Evolutionary conservation across 2,113 vertebrate genomes (phyloP).

Genomic region (Rousettus leschenaultii): DNA sequence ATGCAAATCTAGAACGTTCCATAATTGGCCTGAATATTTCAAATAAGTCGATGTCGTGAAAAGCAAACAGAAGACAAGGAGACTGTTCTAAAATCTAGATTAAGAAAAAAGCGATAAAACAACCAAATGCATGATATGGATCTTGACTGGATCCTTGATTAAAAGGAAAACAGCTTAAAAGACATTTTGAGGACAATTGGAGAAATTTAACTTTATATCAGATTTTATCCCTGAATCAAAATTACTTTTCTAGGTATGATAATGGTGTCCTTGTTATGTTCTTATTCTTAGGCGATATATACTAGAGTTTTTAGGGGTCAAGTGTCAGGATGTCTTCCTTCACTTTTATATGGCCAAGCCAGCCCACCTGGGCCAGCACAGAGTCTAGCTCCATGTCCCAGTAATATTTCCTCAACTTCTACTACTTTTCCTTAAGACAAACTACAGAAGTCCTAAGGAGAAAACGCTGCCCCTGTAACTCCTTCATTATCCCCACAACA

Average conservation of each 20-base stretch:
- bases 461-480: background rate
- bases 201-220: background rate
- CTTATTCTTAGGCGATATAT: background rate
- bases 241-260: background rate
- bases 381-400: background rate
- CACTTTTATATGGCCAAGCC: accelerated
- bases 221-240: background rate
- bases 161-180: background rate
- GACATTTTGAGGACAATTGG: background rate
- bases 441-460: background rate
- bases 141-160: background rate
- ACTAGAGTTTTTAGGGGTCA: background rate
- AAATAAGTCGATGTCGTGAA: background rate
- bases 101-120: background rate
- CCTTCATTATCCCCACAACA: background rate
- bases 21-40: background rate
- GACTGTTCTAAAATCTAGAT: background rate
- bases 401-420: background rate
- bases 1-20: background rate
- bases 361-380: background rate
- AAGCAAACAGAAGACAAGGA: background rate
- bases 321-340: background rate
- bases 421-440: background rate
- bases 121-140: background rate
- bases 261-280: background rate